Evolutionary conservation across 2,113 vertebrate species (phyloP).

Genomic region (Seriola aureovittata): DNA sequence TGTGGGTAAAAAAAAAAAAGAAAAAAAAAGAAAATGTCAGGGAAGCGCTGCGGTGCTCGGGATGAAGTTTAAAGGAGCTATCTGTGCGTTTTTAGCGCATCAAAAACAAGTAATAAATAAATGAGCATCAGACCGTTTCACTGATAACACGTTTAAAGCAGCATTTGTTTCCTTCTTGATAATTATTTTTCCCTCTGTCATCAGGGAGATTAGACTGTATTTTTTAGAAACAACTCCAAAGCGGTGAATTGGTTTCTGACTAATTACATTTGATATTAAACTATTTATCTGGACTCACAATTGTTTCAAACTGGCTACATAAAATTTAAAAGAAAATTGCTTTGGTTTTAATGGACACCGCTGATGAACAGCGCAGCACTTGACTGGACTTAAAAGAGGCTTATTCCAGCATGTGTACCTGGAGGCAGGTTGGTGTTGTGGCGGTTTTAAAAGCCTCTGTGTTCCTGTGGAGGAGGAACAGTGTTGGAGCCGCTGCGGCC

Average conservation of each 20-base stretch:
- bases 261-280: conserved; percentile 10
- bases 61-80: conserved; percentile 19
- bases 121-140: background rate
- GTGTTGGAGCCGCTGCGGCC: conserved; percentile 29
- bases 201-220: background rate
- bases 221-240: conserved; percentile 17
- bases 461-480: background rate
- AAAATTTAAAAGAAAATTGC: background rate
- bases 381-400: too few relatives aligned
- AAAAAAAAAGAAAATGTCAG: conserved; percentile 34
- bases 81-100: background rate
- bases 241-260: background rate
- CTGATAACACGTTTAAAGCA: background rate
- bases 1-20: conserved; percentile 35
- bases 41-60: conserved; percentile 16
- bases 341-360: background rate
- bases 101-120: conserved; percentile 23
- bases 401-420: background rate
- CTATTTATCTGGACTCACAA: background rate
- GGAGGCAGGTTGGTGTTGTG: background rate
- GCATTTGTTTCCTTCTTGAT: conserved; percentile 6
- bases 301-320: background rate
- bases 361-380: background rate
- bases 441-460: background rate
- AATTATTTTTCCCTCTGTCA: conserved; percentile 17